Conservation (phyloP, 2,888 invertebrate genomes). For the Cephus nigrinus region DNA sequence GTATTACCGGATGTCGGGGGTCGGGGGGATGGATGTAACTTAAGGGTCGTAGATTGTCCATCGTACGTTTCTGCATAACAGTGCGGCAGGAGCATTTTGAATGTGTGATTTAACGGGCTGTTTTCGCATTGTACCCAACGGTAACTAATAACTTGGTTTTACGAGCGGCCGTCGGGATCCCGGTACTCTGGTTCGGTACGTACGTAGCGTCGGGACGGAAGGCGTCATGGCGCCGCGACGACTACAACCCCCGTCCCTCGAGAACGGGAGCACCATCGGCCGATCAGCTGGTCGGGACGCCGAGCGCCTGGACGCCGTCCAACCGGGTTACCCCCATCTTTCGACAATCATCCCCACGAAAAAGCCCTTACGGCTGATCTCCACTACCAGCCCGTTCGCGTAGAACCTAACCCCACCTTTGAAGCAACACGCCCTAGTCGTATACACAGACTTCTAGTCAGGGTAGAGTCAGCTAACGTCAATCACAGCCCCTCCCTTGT, state of each 20-base stretch:
- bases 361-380: slow-evolving; percentile 12
- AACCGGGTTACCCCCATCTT: slow-evolving; percentile 59
- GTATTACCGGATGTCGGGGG: not conserved
- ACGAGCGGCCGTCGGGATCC: slow-evolving; percentile 48
- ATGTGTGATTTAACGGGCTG: slow-evolving; percentile 55
- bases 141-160: slow-evolving; percentile 61
- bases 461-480: not conserved
- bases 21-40: not conserved
- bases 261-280: slow-evolving; percentile 29
- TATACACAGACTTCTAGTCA: not conserved
- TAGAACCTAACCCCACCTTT: not conserved
- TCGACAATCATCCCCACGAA: slow-evolving; percentile 14
- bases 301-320: slow-evolving; percentile 59
- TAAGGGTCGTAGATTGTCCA: not conserved
- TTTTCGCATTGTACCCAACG: slow-evolving; percentile 51
- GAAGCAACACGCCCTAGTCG: not conserved
- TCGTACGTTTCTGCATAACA: not conserved
- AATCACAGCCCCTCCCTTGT: not conserved
- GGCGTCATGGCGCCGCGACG: slow-evolving; percentile 57
- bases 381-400: not conserved
- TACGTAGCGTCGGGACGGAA: slow-evolving; percentile 18
- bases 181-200: not conserved
- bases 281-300: slow-evolving; percentile 58
- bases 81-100: slow-evolving; percentile 7
- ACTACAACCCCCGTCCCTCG: slow-evolving; percentile 45